These are phyloP conservation scores for Axinella damicornis DNA, from an alignment of 37 sponge, comb jelly and placozoan genomes.

Conservation along the genomic window DNA sequence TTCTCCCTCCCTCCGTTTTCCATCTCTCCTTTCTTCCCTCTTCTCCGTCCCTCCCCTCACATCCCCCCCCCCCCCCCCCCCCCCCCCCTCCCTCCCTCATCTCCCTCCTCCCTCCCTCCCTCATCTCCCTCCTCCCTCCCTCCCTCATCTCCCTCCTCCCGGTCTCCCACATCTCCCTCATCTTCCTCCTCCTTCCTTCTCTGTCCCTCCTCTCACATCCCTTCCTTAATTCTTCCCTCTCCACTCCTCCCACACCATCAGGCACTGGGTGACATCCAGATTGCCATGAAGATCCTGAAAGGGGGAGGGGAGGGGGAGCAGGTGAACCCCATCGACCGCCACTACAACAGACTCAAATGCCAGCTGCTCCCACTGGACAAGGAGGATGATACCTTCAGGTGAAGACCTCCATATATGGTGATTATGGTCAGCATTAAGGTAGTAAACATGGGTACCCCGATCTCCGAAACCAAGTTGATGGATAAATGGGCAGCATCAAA, in stretches of 20 bases:
- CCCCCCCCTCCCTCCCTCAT: too few species aligned
- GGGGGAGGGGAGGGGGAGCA: conserved; percentile 11
- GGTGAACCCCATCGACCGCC: conserved; percentile 79
- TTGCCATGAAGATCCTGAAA: conserved; percentile 79
- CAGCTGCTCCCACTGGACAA: conserved; percentile 62
- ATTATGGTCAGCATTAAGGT: too few species aligned
- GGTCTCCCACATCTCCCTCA: background rate
- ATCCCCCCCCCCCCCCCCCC: too few species aligned
- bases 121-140: background rate
- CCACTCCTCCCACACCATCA: background rate
- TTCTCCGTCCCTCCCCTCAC: too few species aligned
- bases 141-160: background rate
- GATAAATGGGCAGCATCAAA: too few species aligned
- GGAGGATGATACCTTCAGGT: conserved; percentile 47
- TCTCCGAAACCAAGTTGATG: too few species aligned
- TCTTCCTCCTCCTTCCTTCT: background rate
- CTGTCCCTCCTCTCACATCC: background rate
- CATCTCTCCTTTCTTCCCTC: too few species aligned
- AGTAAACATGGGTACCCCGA: too few species aligned
- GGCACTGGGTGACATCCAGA: conserved; percentile 91
- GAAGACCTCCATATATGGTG: too few species aligned
- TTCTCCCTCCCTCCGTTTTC: too few species aligned
- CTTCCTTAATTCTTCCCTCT: too few species aligned
- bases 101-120: background rate
- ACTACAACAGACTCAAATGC: conserved; percentile 78